Percentiles rank a stretch among this genome's conserved stretches.
Conservation (phyloP, 2,888 invertebrate species). For the Amphipyra tragopoginis region DNA sequence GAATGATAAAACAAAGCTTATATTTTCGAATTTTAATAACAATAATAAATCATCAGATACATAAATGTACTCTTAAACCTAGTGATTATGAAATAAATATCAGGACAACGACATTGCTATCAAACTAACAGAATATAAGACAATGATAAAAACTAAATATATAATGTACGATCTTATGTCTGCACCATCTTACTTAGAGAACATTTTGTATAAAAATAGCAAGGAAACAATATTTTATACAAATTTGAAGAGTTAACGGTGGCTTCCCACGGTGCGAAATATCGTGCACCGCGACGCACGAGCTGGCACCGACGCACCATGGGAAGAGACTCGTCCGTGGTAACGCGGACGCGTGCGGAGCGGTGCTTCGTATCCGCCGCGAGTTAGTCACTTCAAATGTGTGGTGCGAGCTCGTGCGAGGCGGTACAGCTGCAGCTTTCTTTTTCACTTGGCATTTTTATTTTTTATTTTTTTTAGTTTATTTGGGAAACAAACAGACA, state of each 20-base stretch:
- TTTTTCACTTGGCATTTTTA: too few relatives aligned
- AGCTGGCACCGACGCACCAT: too few relatives aligned
- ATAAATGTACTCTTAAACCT: slow-evolving; percentile 53
- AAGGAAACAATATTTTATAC: slow-evolving; percentile 12
- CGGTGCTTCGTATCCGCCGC: too few relatives aligned
- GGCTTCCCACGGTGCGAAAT: too few relatives aligned
- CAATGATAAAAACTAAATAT: slow-evolving; percentile 12
- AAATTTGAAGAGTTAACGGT: slow-evolving; percentile 7
- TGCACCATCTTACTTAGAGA: slow-evolving; percentile 2
- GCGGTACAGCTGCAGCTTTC: too few relatives aligned
- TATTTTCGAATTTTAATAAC: slow-evolving; percentile 54
- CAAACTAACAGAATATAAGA: slow-evolving; percentile 47
- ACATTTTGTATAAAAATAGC: slow-evolving; percentile 38
- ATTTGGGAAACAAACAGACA: too few relatives aligned
- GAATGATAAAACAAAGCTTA: background rate
- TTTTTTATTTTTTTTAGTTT: too few relatives aligned
- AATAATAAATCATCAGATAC: slow-evolving; percentile 51
- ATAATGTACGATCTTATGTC: slow-evolving; percentile 8
- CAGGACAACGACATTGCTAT: slow-evolving; percentile 34
- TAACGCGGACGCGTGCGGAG: too few relatives aligned
- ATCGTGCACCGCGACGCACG: too few relatives aligned
- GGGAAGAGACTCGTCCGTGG: too few relatives aligned
- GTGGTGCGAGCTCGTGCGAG: too few relatives aligned
- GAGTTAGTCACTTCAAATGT: too few relatives aligned
- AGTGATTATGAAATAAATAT: slow-evolving; percentile 60